A percentile compares a stretch with the other conserved stretches of the same genome.
Conservation (phyloP, 2,888 invertebrate genomes). For the Dyspetes luteomarginatus region DNA sequence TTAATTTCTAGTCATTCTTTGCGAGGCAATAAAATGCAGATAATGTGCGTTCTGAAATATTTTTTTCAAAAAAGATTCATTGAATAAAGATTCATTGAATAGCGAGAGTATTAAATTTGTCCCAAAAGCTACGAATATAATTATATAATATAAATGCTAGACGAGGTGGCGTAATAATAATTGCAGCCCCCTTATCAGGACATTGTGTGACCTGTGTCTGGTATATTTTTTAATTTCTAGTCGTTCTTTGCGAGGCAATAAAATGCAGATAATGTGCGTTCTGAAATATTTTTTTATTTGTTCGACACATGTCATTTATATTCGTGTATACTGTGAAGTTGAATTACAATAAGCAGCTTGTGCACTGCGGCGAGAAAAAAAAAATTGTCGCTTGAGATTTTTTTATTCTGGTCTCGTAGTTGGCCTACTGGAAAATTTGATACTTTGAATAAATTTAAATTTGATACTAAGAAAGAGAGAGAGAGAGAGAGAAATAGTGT, state of each 20-base stretch:
- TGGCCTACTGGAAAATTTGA: constrained; percentile 38
- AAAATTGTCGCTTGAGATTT: background rate
- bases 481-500: constrained; percentile 16
- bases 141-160: too few relatives aligned
- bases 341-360: background rate
- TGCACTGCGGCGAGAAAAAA: background rate
- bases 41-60: background rate
- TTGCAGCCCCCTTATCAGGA: constrained; percentile 26
- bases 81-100: constrained; percentile 59
- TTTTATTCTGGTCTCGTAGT: constrained; percentile 26
- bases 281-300: background rate
- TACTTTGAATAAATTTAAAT: too few relatives aligned
- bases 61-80: constrained; percentile 48
- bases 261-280: background rate
- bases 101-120: constrained; percentile 68
- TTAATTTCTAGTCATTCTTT: background rate
- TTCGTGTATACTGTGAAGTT: background rate
- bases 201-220: constrained; percentile 23
- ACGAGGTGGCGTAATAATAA: constrained; percentile 69
- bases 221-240: background rate
- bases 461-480: constrained; percentile 4
- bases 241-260: background rate
- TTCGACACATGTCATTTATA: background rate
- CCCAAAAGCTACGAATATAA: constrained; percentile 66
- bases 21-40: background rate